Conservation (phyloP, 2,797 vertebrate species). For the Chelon auratus region DNA sequence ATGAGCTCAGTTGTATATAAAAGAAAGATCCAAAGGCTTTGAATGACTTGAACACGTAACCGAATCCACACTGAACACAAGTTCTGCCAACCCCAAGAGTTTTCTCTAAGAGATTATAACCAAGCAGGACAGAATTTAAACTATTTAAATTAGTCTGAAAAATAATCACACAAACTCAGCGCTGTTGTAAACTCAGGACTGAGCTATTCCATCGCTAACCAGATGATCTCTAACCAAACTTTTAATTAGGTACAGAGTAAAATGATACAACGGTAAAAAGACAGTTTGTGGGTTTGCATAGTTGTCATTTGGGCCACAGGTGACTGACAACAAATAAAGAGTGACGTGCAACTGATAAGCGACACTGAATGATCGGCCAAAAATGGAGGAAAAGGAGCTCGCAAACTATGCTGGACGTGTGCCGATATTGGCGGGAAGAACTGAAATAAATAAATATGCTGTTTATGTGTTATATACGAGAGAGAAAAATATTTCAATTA, state of each 20-base stretch:
- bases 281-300: constrained; percentile 4
- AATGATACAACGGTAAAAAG: background rate
- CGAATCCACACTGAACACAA: too few relatives aligned
- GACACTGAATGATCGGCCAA: background rate
- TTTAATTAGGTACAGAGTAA: background rate
- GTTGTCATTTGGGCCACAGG: constrained; percentile 2
- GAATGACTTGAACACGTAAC: too few relatives aligned
- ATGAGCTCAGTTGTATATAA: too few relatives aligned
- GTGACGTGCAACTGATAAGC: constrained; percentile 7
- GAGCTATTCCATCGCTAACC: too few relatives aligned
- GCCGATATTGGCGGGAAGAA: background rate
- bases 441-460: background rate
- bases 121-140: too few relatives aligned
- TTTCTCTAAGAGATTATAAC: too few relatives aligned
- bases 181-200: too few relatives aligned
- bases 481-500: constrained; percentile 2
- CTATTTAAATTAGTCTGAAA: too few relatives aligned
- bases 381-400: background rate
- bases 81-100: too few relatives aligned
- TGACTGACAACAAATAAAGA: constrained; percentile 20
- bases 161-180: too few relatives aligned
- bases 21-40: too few relatives aligned
- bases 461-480: background rate
- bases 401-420: background rate
- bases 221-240: background rate